Conservation (phyloP, 1,140 invertebrate genomes). For the Heterodera carotae region DNA sequence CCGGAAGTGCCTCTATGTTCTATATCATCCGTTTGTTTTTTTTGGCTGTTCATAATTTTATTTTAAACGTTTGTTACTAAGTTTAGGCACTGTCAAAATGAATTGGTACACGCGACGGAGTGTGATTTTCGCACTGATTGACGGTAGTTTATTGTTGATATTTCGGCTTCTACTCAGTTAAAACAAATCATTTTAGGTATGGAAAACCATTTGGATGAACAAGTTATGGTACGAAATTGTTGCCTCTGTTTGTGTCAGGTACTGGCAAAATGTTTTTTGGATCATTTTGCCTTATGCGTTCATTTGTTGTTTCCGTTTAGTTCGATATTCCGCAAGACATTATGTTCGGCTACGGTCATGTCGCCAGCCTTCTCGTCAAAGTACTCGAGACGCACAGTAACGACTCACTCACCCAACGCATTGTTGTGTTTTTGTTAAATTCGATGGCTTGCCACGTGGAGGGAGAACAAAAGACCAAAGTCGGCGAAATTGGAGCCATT, state of each 20-base stretch:
- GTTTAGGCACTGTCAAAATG: constrained; percentile 54
- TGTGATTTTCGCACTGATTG: constrained; percentile 44
- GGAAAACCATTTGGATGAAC: constrained; percentile 52
- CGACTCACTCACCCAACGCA: constrained; percentile 87
- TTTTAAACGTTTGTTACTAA: neutral
- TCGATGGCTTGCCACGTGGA: constrained; percentile 93
- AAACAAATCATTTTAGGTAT: constrained; percentile 36
- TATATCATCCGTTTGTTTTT: constrained; percentile 57
- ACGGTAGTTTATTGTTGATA: constrained; percentile 43
- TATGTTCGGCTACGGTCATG: constrained; percentile 85
- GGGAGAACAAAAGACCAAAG: constrained; percentile 82
- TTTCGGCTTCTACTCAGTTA: constrained; percentile 27
- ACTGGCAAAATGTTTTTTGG: too few species aligned
- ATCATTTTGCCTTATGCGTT: neutral
- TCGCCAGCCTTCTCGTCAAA: constrained; percentile 81
- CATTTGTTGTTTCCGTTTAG: constrained; percentile 71
- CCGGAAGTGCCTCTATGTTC: constrained; percentile 63
- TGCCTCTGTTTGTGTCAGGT: constrained; percentile 30
- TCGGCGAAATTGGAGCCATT: constrained; percentile 86
- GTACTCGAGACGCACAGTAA: constrained; percentile 79
- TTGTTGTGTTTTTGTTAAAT: constrained; percentile 90
- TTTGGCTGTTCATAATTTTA: neutral
- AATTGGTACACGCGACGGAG: constrained; percentile 54
- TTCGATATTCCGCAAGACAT: constrained; percentile 92
- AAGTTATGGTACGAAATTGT: constrained; percentile 40